Evolutionary conservation across 2,888 invertebrate genomes (phyloP).

Genomic region (Cryptus armator): DNA sequence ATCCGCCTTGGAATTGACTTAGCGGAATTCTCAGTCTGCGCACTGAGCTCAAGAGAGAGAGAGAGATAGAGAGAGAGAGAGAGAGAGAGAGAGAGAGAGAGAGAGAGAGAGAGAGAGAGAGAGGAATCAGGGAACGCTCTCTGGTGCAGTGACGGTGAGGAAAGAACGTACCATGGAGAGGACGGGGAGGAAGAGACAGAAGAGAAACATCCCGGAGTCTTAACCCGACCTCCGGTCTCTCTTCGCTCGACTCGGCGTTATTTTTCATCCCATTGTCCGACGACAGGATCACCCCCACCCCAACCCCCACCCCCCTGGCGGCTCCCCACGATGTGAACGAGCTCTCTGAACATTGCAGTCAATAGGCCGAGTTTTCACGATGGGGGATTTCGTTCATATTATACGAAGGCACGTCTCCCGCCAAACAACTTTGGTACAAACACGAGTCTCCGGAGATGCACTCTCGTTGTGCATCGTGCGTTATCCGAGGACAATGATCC

Average conservation of each 20-base stretch:
- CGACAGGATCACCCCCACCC: conserved; percentile 70
- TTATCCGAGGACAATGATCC: conserved; percentile 50
- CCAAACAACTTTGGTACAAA: conserved; percentile 26
- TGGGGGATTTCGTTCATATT: conserved; percentile 54
- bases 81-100: conserved; percentile 46
- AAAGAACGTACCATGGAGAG: conserved; percentile 40
- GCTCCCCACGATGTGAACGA: conserved; percentile 71
- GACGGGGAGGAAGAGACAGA: conserved; percentile 24
- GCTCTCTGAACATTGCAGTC: conserved; percentile 58
- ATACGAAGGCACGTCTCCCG: conserved; percentile 58
- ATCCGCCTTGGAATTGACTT: conserved; percentile 80
- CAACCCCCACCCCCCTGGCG: conserved; percentile 17
- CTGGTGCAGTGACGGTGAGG: not conserved
- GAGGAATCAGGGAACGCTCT: conserved; percentile 41
- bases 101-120: conserved; percentile 37
- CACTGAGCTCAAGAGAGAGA: conserved; percentile 41
- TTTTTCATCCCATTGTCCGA: conserved; percentile 79
- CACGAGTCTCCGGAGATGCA: conserved; percentile 10
- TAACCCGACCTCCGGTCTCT: conserved; percentile 72
- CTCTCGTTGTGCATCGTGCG: not conserved
- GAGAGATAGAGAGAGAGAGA: conserved; percentile 31
- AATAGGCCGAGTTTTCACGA: conserved; percentile 66
- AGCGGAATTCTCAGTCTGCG: conserved; percentile 77
- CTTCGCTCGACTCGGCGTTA: conserved; percentile 69
- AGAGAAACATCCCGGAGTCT: conserved; percentile 55